Conservation (phyloP, 2,797 vertebrate genomes). For the Poeciliopsis paucimaculata region DNA sequence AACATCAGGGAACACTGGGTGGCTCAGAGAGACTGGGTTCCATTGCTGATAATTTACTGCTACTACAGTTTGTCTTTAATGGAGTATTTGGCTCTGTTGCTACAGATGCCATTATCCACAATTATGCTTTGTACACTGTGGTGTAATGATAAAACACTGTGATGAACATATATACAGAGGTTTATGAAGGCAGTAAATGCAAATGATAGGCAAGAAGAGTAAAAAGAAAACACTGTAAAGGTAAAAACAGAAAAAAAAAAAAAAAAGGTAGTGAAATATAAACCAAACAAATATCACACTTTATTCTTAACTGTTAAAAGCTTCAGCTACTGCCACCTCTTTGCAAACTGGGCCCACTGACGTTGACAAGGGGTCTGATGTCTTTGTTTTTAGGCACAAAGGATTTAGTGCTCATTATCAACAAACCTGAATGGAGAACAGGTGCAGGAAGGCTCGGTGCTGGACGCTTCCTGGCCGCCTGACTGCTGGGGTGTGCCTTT, state of each 20-base stretch:
- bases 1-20: conserved; percentile 41
- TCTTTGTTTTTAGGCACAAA: conserved; percentile 42
- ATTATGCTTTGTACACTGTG: conserved; percentile 59
- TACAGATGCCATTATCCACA: conserved; percentile 69
- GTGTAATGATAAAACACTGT: conserved; percentile 43
- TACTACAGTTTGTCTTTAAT: conserved; percentile 66
- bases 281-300: conserved; percentile 16
- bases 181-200: conserved; percentile 34
- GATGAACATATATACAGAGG: conserved; percentile 27
- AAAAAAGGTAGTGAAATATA: conserved; percentile 21
- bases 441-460: conserved; percentile 63
- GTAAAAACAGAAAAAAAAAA: conserved; percentile 21
- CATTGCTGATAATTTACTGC: conserved; percentile 54
- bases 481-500: conserved; percentile 45
- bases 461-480: conserved; percentile 52
- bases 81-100: conserved; percentile 69
- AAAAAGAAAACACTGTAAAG: neutral
- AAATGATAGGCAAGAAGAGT: conserved; percentile 15
- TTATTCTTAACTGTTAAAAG: conserved; percentile 22
- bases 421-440: conserved; percentile 69
- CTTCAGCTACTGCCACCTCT: conserved; percentile 14
- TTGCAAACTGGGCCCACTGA: conserved; percentile 64
- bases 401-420: conserved; percentile 74
- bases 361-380: conserved; percentile 56
- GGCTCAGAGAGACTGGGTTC: conserved; percentile 25